phyloP scores from a whole-genome alignment of 2,888 invertebrate species.

The Zygothrica quintamaculata region DNA sequence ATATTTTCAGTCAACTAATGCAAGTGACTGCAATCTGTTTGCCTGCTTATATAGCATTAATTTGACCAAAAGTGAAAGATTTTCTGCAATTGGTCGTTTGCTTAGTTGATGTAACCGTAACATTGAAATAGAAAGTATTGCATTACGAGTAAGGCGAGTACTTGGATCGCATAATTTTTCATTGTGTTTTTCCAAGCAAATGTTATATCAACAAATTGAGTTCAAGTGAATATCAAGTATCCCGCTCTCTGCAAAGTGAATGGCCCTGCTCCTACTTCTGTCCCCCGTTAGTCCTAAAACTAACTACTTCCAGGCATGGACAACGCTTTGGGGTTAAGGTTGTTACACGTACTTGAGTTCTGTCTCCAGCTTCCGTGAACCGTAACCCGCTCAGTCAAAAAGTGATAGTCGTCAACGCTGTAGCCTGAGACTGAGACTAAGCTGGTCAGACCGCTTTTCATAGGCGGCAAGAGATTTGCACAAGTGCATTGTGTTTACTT shows the following conservation, averaged over 20 bases:
- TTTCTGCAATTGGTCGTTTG: constrained; percentile 55
- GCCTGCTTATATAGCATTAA: constrained; percentile 54
- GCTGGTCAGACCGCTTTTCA: constrained; percentile 67
- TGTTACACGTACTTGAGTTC: constrained; percentile 75
- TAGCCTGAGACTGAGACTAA: constrained; percentile 27
- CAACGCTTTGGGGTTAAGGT: constrained; percentile 74
- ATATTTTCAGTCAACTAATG: constrained; percentile 47
- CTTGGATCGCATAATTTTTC: constrained; percentile 68
- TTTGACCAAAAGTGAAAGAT: constrained; percentile 66
- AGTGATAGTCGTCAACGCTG: constrained; percentile 56
- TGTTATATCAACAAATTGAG: constrained; percentile 69
- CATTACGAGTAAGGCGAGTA: constrained; percentile 47
- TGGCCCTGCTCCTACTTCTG: constrained; percentile 30
- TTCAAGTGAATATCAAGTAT: constrained; percentile 73
- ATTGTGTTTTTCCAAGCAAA: constrained; percentile 65
- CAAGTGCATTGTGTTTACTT: constrained; percentile 38
- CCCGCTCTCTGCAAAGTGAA: constrained; percentile 48
- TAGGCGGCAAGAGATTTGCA: constrained; percentile 37
- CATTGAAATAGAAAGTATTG: constrained; percentile 78
- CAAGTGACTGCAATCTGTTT: constrained; percentile 39
- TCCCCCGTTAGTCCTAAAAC: background rate
- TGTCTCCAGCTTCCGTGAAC: constrained; percentile 68
- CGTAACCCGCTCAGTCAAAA: constrained; percentile 47
- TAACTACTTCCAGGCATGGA: constrained; percentile 25
- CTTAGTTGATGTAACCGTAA: constrained; percentile 72